A percentile compares a stretch with the other conserved stretches of the same genome.
These are phyloP conservation scores for Prolemur simus DNA, from an alignment of 2,113 vertebrate species.

Conservation along the genomic window DNA sequence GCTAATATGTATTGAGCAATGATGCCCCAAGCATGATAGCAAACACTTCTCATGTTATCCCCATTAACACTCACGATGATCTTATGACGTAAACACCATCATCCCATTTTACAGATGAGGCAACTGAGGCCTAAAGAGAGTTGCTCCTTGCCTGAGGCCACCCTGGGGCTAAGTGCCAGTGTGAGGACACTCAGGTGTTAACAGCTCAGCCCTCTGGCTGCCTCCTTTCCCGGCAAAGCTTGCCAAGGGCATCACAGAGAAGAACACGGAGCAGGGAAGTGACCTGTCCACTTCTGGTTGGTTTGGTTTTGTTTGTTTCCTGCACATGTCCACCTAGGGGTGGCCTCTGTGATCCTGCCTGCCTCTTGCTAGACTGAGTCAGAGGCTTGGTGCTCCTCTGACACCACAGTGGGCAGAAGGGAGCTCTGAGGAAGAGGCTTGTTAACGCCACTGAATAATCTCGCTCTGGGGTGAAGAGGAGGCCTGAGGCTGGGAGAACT, in stretches of 20 bases:
- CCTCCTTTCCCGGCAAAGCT: too few species aligned
- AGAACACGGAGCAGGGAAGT: rapidly evolving
- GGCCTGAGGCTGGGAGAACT: background rate
- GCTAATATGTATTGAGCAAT: background rate
- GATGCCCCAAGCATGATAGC: background rate
- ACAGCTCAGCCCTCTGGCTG: background rate
- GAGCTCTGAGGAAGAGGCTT: rapidly evolving
- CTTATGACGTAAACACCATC: background rate
- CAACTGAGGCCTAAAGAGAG: background rate
- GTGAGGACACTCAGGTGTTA: background rate
- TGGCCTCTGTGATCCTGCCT: too few species aligned
- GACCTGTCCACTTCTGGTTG: background rate
- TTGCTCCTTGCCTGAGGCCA: background rate
- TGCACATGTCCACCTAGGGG: rapidly evolving
- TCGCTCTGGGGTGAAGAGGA: background rate
- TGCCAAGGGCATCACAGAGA: background rate
- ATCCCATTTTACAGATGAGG: background rate
- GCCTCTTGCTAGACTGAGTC: background rate
- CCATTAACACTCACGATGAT: background rate
- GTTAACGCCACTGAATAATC: background rate
- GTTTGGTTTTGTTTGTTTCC: background rate
- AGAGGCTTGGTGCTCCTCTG: background rate
- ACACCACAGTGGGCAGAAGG: rapidly evolving
- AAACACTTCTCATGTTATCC: background rate
- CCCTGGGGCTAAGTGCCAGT: background rate